Evolutionary conservation across 2,797 vertebrate genomes (phyloP).

Genomic region (Ctenopoma kingsleyae): DNA sequence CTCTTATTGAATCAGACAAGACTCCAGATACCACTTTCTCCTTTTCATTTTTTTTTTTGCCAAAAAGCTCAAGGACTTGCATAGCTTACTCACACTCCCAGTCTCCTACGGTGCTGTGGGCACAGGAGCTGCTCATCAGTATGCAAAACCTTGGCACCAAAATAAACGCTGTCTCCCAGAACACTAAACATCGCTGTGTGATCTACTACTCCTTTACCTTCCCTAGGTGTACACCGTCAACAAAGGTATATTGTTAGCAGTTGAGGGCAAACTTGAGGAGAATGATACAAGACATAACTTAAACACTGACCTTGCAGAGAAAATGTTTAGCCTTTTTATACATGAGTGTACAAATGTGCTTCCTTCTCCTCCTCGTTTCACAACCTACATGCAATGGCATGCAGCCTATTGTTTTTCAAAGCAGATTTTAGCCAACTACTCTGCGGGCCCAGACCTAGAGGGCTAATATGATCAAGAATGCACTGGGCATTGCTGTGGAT

Average conservation of each 20-base stretch:
- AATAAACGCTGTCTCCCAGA: constrained; percentile 72
- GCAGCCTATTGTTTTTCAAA: constrained; percentile 52
- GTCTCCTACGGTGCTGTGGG: constrained; percentile 70
- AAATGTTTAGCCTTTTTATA: constrained; percentile 20
- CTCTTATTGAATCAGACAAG: constrained; percentile 62
- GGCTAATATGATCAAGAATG: constrained; percentile 67
- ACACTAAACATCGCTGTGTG: constrained; percentile 47
- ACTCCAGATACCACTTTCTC: constrained; percentile 64
- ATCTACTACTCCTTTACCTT: constrained; percentile 53
- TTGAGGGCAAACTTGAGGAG: constrained; percentile 36
- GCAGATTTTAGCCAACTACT: constrained; percentile 46
- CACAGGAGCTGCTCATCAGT: constrained; percentile 73
- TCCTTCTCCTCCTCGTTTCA: constrained; percentile 27
- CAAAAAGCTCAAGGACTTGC: constrained; percentile 61
- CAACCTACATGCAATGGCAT: constrained; percentile 36
- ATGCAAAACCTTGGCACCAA: constrained; percentile 73
- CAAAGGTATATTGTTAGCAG: constrained; percentile 45
- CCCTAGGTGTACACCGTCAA: constrained; percentile 29
- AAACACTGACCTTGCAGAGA: constrained; percentile 16
- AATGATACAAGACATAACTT: constrained; percentile 2
- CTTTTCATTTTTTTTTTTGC: constrained; percentile 47
- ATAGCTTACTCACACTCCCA: constrained; percentile 65
- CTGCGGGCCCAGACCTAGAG: constrained; percentile 43
- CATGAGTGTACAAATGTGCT: neutral
- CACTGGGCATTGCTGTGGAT: constrained; percentile 61